These are phyloP conservation scores for Volucella inanis DNA, from an alignment of 2,888 invertebrate species.

Conservation along the genomic window DNA sequence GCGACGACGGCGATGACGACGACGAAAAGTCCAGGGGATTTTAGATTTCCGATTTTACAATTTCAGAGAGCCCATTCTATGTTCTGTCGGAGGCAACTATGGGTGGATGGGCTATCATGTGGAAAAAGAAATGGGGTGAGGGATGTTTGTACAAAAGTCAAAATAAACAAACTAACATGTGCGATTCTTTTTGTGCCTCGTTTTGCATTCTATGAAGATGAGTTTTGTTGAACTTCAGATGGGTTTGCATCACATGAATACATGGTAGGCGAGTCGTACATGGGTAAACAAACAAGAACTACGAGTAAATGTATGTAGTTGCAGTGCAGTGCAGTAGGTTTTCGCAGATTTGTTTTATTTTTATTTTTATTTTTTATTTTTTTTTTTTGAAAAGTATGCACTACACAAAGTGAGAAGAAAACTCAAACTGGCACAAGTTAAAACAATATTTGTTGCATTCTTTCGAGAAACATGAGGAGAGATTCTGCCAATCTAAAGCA, in stretches of 20 bases:
- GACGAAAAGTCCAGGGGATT: not conserved
- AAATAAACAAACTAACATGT: constrained; percentile 20
- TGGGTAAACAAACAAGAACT: constrained; percentile 7
- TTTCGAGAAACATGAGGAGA: not conserved
- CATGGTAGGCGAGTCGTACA: constrained; percentile 15
- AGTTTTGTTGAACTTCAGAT: constrained; percentile 30
- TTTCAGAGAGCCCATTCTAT: too few species aligned
- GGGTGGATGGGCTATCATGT: not conserved
- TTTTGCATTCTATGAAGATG: constrained; percentile 4
- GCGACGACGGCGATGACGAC: not conserved
- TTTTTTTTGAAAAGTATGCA: not conserved
- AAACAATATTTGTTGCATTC: constrained; percentile 3
- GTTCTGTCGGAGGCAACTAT: not conserved
- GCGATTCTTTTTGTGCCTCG: constrained; percentile 2
- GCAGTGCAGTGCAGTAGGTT: not conserved
- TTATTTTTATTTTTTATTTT: not conserved
- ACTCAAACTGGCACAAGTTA: not conserved
- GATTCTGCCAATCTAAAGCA: not conserved
- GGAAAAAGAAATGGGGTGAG: not conserved
- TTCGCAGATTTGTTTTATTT: not conserved
- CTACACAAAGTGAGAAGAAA: not conserved
- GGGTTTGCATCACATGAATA: constrained; percentile 17
- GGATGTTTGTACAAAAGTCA: not conserved
- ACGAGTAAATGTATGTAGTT: constrained; percentile 8
- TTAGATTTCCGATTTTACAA: constrained; percentile 1